phyloP scores from a whole-genome alignment of 2,797 vertebrate species.

The Protosalanx chinensis region DNA sequence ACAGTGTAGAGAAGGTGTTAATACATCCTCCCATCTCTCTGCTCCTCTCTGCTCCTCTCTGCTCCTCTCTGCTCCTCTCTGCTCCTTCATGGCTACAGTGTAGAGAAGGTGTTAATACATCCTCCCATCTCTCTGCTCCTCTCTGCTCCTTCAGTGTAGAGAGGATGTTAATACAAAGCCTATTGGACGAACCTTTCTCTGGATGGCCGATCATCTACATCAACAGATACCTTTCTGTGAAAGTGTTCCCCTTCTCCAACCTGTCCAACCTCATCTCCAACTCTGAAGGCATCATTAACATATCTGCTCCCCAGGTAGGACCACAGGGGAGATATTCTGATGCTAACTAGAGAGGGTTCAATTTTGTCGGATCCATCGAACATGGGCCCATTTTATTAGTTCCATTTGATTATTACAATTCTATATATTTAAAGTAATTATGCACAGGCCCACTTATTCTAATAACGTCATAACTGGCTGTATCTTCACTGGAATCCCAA shows the following conservation, averaged over 20 bases:
- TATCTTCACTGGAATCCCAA: no score
- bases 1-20: no score
- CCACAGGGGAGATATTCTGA: not conserved
- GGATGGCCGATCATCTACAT: accelerated
- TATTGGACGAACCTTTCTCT: not conserved
- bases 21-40: no score
- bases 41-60: no score
- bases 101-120: no score
- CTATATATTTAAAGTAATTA: no score
- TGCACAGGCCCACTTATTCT: no score
- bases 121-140: not conserved
- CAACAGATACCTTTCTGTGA: slow-evolving; percentile 22
- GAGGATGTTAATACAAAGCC: slow-evolving; percentile 19
- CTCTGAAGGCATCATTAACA: no score
- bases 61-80: not conserved
- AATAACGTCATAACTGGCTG: no score
- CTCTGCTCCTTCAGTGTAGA: slow-evolving; percentile 40
- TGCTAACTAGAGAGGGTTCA: not conserved
- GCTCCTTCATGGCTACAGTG: not conserved
- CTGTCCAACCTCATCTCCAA: not conserved
- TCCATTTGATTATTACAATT: no score
- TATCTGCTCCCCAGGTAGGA: not conserved
- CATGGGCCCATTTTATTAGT: no score
- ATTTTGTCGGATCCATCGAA: no score
- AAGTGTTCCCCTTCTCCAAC: slow-evolving; percentile 28